These are phyloP conservation scores for Salticus scenicus DNA, from an alignment of 2,888 invertebrate species.

Conservation along the genomic window DNA sequence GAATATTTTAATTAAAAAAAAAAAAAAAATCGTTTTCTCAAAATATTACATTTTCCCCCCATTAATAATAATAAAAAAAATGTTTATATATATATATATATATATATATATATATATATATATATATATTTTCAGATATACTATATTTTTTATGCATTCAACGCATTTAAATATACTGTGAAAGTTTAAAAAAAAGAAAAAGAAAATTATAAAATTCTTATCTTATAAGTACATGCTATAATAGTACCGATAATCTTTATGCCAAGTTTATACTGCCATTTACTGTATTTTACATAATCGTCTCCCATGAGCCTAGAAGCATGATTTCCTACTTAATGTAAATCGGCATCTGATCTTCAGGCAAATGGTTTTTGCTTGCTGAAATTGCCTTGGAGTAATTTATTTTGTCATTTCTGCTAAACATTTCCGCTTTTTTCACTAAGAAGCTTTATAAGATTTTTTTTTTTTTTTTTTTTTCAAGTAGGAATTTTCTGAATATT, in stretches of 20 bases:
- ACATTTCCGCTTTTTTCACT: not conserved
- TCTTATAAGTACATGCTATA: not conserved
- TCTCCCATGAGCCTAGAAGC: not conserved
- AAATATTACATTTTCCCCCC: too few relatives aligned
- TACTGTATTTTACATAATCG: not conserved
- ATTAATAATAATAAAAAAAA: too few relatives aligned
- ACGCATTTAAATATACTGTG: too few relatives aligned
- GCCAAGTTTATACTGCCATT: not conserved
- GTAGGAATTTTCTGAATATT: too few relatives aligned
- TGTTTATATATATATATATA: too few relatives aligned
- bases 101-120: too few relatives aligned
- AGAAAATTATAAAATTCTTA: not conserved
- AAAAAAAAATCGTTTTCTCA: too few relatives aligned
- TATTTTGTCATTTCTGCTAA: not conserved
- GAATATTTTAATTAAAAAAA: too few relatives aligned
- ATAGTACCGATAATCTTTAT: not conserved
- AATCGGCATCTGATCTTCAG: not conserved
- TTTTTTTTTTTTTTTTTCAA: too few relatives aligned
- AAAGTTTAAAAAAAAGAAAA: not conserved
- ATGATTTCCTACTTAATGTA: constrained; percentile 7
- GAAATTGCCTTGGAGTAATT: not conserved
- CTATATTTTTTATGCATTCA: too few relatives aligned
- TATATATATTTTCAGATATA: too few relatives aligned
- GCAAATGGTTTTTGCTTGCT: not conserved
- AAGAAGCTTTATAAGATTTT: not conserved